These are phyloP conservation scores for Liolophura sinensis DNA, from an alignment of 1,140 invertebrate genomes.

Conservation along the genomic window DNA sequence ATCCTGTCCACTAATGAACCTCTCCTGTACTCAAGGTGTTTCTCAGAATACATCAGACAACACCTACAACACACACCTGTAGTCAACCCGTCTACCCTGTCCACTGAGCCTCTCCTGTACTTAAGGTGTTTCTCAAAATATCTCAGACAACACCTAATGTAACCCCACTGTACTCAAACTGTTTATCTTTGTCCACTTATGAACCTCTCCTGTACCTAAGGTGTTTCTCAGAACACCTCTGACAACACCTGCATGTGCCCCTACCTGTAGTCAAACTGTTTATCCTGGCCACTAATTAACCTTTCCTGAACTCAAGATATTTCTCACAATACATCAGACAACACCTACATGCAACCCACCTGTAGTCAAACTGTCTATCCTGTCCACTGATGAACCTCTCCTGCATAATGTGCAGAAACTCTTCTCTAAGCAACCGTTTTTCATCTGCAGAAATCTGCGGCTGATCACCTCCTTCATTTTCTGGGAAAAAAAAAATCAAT, in stretches of 20 bases:
- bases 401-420: conserved; percentile 88
- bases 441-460: conserved; percentile 44
- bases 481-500: conserved; percentile 2
- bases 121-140: no score
- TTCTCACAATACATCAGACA: background rate
- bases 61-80: no score
- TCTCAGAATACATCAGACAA: no score
- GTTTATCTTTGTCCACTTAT: background rate
- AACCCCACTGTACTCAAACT: no score
- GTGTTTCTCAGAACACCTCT: no score
- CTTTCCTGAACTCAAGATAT: background rate
- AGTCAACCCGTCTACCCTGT: conserved; percentile 80
- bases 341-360: conserved; percentile 47
- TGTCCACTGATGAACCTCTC: conserved; percentile 81
- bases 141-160: no score
- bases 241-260: no score
- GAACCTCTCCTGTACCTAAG: background rate
- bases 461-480: conserved; percentile 25
- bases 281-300: background rate
- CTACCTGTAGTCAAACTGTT: conserved; percentile 40
- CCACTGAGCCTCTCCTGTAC: conserved; percentile 88
- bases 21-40: no score
- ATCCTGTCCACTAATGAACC: conserved; percentile 84
- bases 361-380: conserved; percentile 84
- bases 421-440: conserved; percentile 71